phyloP scores from a whole-genome alignment of 2,797 vertebrate genomes.

The Agapornis canus region DNA sequence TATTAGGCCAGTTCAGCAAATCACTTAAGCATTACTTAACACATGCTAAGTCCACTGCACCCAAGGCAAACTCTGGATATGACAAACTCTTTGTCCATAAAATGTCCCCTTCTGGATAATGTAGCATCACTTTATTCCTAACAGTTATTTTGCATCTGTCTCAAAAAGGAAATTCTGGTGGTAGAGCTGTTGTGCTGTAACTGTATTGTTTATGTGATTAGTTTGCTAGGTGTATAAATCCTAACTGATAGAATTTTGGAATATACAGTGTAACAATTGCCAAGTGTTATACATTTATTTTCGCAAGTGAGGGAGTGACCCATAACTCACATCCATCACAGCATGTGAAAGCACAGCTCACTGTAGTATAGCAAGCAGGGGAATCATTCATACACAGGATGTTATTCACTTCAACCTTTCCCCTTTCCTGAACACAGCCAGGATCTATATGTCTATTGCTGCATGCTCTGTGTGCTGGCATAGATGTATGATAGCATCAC shows the following conservation, averaged over 20 bases:
- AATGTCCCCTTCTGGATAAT: background rate
- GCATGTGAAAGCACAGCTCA: conserved; percentile 46
- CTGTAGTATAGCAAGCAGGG: conserved; percentile 27
- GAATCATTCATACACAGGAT: conserved; percentile 45
- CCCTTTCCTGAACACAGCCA: conserved; percentile 12
- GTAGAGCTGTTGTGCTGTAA: background rate
- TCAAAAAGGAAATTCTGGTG: background rate
- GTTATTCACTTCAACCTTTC: conserved; percentile 67
- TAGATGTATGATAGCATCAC: conserved; percentile 53
- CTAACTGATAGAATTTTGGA: conserved; percentile 39
- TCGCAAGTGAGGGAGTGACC: conserved; percentile 61
- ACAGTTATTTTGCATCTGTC: background rate
- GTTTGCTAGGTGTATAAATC: conserved; percentile 37
- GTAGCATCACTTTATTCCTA: background rate
- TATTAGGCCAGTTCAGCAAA: conserved; percentile 44
- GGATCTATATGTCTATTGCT: conserved; percentile 48
- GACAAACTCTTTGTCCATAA: conserved; percentile 18
- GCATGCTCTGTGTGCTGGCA: conserved; percentile 28
- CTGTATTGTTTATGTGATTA: background rate
- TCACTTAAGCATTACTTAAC: conserved; percentile 47
- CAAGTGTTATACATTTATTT: conserved; percentile 63
- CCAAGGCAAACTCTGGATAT: conserved; percentile 12
- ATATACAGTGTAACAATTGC: conserved; percentile 39
- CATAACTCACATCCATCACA: conserved; percentile 66
- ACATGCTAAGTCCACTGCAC: conserved; percentile 29